A percentile compares a stretch with the other conserved stretches of the same genome.
phyloP scores from a whole-genome alignment of 1,140 invertebrate species.

The Pantala flavescens region DNA sequence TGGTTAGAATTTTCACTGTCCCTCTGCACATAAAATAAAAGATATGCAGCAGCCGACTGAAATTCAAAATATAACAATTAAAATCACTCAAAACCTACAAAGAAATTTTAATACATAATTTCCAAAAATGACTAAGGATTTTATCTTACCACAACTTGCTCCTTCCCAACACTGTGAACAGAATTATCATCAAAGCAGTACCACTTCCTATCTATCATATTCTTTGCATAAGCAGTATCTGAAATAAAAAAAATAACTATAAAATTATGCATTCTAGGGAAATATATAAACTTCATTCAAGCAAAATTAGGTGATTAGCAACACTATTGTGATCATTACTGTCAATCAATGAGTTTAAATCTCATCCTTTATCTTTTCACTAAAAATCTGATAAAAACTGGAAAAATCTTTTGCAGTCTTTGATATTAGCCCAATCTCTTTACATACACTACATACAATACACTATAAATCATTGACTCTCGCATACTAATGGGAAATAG shows the following conservation, averaged over 20 bases:
- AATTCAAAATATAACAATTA: background rate
- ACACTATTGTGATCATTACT: no score
- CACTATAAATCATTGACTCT: no score
- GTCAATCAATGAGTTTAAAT: no score
- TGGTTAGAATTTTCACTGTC: background rate
- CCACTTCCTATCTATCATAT: slow-evolving; percentile 40
- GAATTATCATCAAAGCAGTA: slow-evolving; percentile 49
- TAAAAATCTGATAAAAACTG: no score
- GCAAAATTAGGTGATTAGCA: no score
- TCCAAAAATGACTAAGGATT: background rate
- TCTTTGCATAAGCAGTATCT: slow-evolving; percentile 43
- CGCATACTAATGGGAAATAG: no score
- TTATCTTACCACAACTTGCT: slow-evolving; percentile 31
- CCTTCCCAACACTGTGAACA: slow-evolving; percentile 30
- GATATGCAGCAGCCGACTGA: slow-evolving; percentile 12
- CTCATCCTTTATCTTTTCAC: no score
- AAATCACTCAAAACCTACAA: background rate
- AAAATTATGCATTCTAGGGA: background rate
- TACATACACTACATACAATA: no score
- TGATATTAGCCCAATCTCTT: no score
- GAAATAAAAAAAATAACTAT: slow-evolving; percentile 25
- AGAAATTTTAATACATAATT: background rate
- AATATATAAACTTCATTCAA: no score
- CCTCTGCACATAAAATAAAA: slow-evolving; percentile 17
- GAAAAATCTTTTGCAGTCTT: no score